Evolutionary conservation across 1,140 invertebrate genomes (phyloP), one percentile per base, ranked within the genome.

Genomic region (Oedothorax gibbosus): DNA sequence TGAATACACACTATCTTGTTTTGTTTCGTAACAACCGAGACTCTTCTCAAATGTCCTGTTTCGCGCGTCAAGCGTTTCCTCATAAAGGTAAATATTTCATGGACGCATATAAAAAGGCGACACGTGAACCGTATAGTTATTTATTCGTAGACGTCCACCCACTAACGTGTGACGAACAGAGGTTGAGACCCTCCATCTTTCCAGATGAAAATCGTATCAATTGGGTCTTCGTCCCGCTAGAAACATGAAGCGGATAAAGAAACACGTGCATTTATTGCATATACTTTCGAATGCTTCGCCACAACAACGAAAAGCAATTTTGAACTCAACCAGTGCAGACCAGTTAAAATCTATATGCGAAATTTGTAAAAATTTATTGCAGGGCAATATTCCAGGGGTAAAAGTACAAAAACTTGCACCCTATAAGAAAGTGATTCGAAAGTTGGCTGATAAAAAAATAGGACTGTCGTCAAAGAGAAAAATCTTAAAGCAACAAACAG

Each of bases 381-480:
- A 5, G 35, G 65, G 65, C 20, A 66, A 66, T 21, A 21, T 66
- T 60, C 20, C 15, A 66, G 35, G 35, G 18, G 65, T 35, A 35
- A 68, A 68, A 7, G 18, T 68, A 35, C n/a, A n/a, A 21, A 68
- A 18, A 35, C 7, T 68, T 68, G 65, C 35, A 35, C 18, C 6
- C 65, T 68, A 20, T 68, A 68, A 68, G 65, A 68, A 35, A 68
- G 35, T 35, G 11, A 68, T 68, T 68, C 65, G 35, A 10, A 18
- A 68, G 18, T 68, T 68, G 18, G 18, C 57, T 7, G n/a, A 60
- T n/a, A 60, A n/a, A 60, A 60, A 60, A 14, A 60, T 11, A 14
- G 12, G 12, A 14, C 12, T 60, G 12, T 12, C 57, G 5, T n/a
- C 12, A 60, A 60, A 60, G 57, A 12, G 57, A 60, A 60, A n/a